Evolutionary conservation across 2,888 invertebrate species (phyloP).

Genomic region (Spilarctia lutea): DNA sequence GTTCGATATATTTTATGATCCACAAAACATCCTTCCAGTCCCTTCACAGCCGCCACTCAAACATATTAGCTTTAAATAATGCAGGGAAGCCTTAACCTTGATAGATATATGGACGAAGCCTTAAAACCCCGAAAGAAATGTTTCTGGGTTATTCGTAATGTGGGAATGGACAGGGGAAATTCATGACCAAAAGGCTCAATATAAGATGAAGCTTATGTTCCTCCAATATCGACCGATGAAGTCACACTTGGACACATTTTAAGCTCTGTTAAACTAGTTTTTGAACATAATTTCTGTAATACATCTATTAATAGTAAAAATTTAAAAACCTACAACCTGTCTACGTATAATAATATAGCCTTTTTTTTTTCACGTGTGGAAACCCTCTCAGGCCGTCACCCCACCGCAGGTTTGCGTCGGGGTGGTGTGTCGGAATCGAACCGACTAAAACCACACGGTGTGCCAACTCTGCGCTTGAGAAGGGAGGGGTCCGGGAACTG

Average conservation of each 20-base stretch:
- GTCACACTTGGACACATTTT: background rate
- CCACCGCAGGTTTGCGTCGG: too few species aligned
- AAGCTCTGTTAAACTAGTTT: background rate
- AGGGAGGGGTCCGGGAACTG: too few species aligned
- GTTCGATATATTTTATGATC: conserved; percentile 13
- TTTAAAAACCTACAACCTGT: too few species aligned
- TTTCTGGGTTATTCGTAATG: background rate
- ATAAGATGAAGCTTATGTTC: background rate
- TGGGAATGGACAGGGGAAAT: background rate
- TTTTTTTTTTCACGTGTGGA: too few species aligned
- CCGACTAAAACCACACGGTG: too few species aligned
- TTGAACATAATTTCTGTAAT: too few species aligned
- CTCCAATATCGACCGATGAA: background rate
- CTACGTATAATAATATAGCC: too few species aligned
- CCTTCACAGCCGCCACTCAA: conserved; percentile 13
- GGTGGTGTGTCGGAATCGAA: too few species aligned
- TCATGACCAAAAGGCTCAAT: background rate
- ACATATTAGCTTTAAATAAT: conserved; percentile 16
- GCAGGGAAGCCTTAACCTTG: conserved; percentile 7
- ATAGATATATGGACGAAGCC: conserved; percentile 7
- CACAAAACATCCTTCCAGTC: conserved; percentile 10
- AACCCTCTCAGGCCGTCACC: too few species aligned
- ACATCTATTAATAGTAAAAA: too few species aligned
- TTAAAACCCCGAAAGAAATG: background rate
- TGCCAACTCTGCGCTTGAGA: too few species aligned